Evolutionary conservation across 1,140 invertebrate genomes (phyloP).

Genomic region (Dolichoris vasculosae): DNA sequence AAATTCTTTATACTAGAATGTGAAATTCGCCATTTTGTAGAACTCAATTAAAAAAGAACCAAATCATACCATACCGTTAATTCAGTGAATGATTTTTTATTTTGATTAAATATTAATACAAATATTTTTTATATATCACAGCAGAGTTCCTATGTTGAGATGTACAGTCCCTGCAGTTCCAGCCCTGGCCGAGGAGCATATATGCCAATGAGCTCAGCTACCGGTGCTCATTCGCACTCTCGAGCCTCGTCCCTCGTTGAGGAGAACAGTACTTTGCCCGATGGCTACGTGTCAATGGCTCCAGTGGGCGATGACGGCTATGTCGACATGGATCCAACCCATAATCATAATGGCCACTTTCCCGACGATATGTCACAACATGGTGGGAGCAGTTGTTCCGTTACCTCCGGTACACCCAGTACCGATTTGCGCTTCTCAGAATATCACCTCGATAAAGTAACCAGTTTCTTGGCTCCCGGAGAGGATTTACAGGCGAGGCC

Average conservation of each 20-base stretch:
- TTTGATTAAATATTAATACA: not conserved
- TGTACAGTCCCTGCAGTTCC: constrained; percentile 76
- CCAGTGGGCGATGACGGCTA: constrained; percentile 77
- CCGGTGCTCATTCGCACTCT: constrained; percentile 64
- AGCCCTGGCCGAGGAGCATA: constrained; percentile 73
- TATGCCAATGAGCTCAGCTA: constrained; percentile 77
- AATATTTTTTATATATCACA: constrained; percentile 36
- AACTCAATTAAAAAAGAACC: no score
- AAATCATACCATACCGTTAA: no score
- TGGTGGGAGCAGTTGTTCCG: constrained; percentile 79
- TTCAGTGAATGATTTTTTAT: no score
- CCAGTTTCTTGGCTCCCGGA: constrained; percentile 77
- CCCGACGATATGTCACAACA: constrained; percentile 76
- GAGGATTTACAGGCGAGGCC: constrained; percentile 80
- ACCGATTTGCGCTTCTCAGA: constrained; percentile 79
- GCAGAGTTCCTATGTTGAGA: constrained; percentile 76
- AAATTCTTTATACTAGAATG: no score
- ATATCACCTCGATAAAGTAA: constrained; percentile 81
- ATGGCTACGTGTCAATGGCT: constrained; percentile 81
- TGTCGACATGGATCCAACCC: constrained; percentile 79
- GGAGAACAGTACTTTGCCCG: constrained; percentile 61
- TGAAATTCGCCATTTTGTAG: not conserved
- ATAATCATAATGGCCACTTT: constrained; percentile 68
- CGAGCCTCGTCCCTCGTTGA: constrained; percentile 69
- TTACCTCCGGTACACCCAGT: constrained; percentile 83